Evolutionary conservation across 2,113 vertebrate species (phyloP), one percentile per base, ranked within the genome.

Genomic region (Hassar affinis): DNA sequence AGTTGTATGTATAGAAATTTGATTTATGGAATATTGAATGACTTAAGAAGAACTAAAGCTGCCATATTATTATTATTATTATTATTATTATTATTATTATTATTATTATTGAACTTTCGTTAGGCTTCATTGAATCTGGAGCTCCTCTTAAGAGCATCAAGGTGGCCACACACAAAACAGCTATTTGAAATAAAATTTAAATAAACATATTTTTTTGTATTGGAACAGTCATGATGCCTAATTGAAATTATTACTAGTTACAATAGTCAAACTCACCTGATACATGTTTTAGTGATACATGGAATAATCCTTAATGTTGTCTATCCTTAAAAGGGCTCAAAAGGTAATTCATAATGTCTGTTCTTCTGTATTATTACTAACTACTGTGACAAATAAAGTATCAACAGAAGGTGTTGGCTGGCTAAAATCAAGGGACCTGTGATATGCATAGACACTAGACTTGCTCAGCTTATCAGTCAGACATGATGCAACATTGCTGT

Each of bases 401-500:
- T 30, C 15, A 33, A 4, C 15, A 30, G 17, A 64, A 64, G n/a
- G 8, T 52, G 45, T 11, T 61, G 61, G n/a, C 69, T 82, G 47
- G 15, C 30, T 66, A 10, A 64, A 66, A 45, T 64, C 25, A 4
- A 6, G 20, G 47, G 25, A 77, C n/a, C 22, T 54, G 69, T 61
- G 45, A 15, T 69, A 59, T 71, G 18, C 45, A 51, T 52, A 69
- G 42, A 59, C 20, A 66, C 38, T 75, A 80, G 71, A 62, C 35
- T 78, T 69, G 72, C 62, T 51, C 66, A 49, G 85, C 84, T 85
- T 85, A 85, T 78, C 80, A 82, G 72, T 72, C 72, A 84, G 66
- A 15, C 77, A 64, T 87, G 80, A 87, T 85, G 86, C 83, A 87
- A 85, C 80, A 68, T 79, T 54, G 52, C 71, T 85, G 86, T 85